Evolutionary conservation across 1,140 invertebrate species (phyloP).

Genomic region (Leguminivora glycinivorella): DNA sequence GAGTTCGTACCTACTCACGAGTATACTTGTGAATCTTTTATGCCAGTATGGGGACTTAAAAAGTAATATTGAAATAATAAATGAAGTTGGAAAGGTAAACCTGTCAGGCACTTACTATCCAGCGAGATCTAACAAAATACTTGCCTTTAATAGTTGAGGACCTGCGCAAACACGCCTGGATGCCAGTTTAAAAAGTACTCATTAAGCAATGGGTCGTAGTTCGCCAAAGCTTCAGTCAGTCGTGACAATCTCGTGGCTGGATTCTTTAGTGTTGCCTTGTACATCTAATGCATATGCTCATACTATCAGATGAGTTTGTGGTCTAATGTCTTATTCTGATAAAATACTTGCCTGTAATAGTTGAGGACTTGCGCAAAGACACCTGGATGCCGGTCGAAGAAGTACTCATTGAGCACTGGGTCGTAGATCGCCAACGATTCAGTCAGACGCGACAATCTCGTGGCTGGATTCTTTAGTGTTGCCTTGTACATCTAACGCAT

Average conservation of each 20-base stretch:
- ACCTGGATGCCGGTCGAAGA: conserved; percentile 58
- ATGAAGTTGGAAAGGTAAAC: too few species aligned
- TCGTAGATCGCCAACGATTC: conserved; percentile 28
- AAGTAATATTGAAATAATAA: too few species aligned
- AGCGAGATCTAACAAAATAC: too few species aligned
- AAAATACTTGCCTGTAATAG: conserved; percentile 86
- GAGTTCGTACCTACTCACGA: too few species aligned
- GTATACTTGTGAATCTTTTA: too few species aligned
- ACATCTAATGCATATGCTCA: too few species aligned
- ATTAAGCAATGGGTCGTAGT: conserved; percentile 29
- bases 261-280: too few species aligned
- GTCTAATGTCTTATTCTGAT: too few species aligned
- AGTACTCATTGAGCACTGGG: conserved; percentile 82
- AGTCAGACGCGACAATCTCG: conserved; percentile 78
- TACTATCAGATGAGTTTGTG: too few species aligned
- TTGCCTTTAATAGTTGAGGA: conserved; percentile 91
- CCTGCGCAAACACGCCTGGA: background rate
- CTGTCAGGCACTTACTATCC: too few species aligned
- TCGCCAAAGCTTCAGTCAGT: background rate
- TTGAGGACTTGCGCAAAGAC: conserved; percentile 66
- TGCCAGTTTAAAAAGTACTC: conserved; percentile 82
- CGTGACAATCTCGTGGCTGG: background rate
- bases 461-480: conserved; percentile 78
- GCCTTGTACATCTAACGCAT: too few species aligned
- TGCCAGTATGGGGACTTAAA: too few species aligned